Evolutionary conservation across 1,140 invertebrate genomes (phyloP), one percentile per base, ranked within the genome.

Genomic region (Pectinophora gossypiella): DNA sequence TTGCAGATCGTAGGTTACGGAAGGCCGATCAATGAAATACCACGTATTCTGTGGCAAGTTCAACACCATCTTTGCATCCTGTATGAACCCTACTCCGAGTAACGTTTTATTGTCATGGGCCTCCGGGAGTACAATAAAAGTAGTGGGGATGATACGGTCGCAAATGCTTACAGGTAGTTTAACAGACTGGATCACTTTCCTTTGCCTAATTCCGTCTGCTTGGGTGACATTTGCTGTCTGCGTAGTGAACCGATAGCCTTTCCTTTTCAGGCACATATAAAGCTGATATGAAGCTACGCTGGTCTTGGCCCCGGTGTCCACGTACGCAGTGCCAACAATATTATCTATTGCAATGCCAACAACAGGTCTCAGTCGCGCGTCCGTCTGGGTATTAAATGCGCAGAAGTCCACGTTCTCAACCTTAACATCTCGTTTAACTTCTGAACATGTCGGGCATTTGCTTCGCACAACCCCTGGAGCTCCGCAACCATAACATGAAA

Each of bases 401-500:
- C 47, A 45, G 10, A 50, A 53, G 12, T 2, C 16, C 1, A 46
- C 1, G 0, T 53, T 18, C 7, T 22, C 9, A 20, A 18, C 20
- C 1, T 15, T 18, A 2, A n/a, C 10, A 10, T 9, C 22, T 23
- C 21, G 46, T 9, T 46, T 49, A 1, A 19, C 7, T 15, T 40
- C 19, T 6, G 10, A 10, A 15, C 58, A 57, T 9, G 15, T 54
- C 4, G 52, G 21, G 15, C 53, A 63, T 1, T 42, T 40, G 9
- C 23, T 48, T 0, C 60, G 23, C 0, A 56, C 35, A 1, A 58
- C 49, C 0, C 56, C 60, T 10, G 56, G 60, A 21, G 38, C 16
- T 9, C 60, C 60, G 44, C 60, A 63, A 4, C 60, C 60, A 23
- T 63, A 63, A 36, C 55, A 63, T 0, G 21, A 7, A 18, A 62